Conservation (phyloP, 64 coral and sea anemone species). For the Exaiptasia diaphana region DNA sequence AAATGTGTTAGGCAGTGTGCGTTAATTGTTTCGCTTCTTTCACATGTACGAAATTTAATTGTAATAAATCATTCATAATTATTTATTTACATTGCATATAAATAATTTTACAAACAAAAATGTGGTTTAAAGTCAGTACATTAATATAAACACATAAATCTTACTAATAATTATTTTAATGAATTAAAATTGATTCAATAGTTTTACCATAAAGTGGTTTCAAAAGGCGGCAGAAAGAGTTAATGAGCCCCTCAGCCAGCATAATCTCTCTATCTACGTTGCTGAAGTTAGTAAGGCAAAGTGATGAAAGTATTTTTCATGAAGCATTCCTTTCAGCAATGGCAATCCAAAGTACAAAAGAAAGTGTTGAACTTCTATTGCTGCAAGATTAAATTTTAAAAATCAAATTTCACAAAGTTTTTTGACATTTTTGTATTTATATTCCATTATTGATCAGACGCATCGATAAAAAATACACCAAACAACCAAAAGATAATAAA, state of each 20-base stretch:
- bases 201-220: too few species aligned
- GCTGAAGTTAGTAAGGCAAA: slow-evolving; percentile 25
- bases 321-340: slow-evolving; percentile 31
- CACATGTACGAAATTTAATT: slow-evolving; percentile 3
- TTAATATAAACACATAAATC: too few species aligned
- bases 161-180: too few species aligned
- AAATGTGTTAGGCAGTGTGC: slow-evolving; percentile 8
- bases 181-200: too few species aligned
- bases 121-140: too few species aligned
- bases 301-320: slow-evolving; percentile 31
- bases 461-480: too few species aligned
- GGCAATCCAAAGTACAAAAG: slow-evolving; percentile 38
- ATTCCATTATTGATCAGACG: too few species aligned
- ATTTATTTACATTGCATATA: neutral
- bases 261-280: slow-evolving; percentile 4
- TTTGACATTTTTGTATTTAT: neutral
- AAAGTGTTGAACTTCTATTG: slow-evolving; percentile 52
- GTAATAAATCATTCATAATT: neutral
- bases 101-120: too few species aligned
- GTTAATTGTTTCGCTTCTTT: slow-evolving; percentile 38
- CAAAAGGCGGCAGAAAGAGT: too few species aligned
- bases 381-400: slow-evolving; percentile 10
- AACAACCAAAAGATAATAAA: neutral
- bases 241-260: neutral
- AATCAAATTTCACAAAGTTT: neutral